These are phyloP conservation scores for Drosophila borborema DNA, from an alignment of 2,888 invertebrate species.

Conservation along the genomic window DNA sequence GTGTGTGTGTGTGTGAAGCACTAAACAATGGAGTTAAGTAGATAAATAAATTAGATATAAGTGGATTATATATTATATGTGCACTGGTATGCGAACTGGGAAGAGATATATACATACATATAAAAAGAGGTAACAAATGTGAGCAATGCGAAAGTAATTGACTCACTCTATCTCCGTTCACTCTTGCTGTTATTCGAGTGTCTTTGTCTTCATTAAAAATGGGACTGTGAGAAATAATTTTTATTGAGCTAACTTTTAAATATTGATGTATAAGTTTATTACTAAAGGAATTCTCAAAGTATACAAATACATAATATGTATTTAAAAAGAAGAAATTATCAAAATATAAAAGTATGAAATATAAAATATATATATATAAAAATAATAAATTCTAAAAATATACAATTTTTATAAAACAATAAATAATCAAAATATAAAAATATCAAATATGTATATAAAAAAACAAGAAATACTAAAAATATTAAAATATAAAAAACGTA, in stretches of 20 bases:
- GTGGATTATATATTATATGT: constrained; percentile 28
- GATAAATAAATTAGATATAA: constrained; percentile 40
- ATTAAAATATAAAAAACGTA: no score
- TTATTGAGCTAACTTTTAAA: neutral
- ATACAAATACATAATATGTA: no score
- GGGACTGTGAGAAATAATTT: neutral
- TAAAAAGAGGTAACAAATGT: neutral
- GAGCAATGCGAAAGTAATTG: neutral
- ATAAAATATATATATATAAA: no score
- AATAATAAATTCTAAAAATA: no score
- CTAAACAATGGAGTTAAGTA: constrained; percentile 49
- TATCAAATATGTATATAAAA: no score
- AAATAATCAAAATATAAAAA: no score
- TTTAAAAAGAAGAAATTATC: no score
- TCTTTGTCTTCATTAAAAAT: neutral
- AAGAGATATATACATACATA: neutral
- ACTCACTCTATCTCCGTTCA: neutral
- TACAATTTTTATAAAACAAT: no score
- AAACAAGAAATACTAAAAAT: no score
- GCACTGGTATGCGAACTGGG: neutral
- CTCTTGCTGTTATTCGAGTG: neutral
- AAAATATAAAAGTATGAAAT: no score
- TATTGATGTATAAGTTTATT: no score
- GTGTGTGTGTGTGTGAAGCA: constrained; percentile 34
- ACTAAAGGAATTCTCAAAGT: no score